Percentiles rank a stretch among this genome's conserved stretches.
Evolutionary conservation across 2,113 vertebrate species (phyloP).

Genomic region (Pseudonaja textilis): DNA sequence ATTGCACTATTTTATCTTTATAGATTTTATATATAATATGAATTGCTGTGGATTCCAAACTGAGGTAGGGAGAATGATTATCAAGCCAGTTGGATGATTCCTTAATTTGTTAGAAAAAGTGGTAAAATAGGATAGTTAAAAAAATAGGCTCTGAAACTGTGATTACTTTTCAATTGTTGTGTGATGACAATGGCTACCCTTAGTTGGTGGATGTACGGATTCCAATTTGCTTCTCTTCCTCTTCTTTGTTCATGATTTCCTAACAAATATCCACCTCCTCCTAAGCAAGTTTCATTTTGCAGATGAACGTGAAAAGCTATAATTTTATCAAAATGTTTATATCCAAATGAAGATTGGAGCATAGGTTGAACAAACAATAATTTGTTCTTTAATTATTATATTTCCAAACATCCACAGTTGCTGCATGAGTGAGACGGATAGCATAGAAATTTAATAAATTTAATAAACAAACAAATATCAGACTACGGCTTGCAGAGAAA

Average conservation of each 20-base stretch:
- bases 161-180: not conserved
- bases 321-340: not conserved
- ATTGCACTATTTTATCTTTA: not conserved
- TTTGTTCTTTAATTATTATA: not conserved
- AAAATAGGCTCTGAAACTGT: not conserved
- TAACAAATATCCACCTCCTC: not conserved
- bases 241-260: not conserved
- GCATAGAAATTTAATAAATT: not conserved
- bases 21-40: too few relatives aligned
- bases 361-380: not conserved
- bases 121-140: not conserved
- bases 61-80: too few relatives aligned
- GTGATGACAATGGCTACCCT: not conserved
- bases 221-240: not conserved
- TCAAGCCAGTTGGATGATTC: not conserved
- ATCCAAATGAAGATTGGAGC: not conserved
- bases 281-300: not conserved
- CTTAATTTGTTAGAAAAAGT: not conserved
- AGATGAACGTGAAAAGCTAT: not conserved
- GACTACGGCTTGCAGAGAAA: not conserved
- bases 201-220: not conserved
- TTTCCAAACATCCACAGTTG: not conserved
- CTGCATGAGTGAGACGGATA: not conserved
- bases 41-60: not conserved
- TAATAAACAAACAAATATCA: not conserved